A percentile compares a stretch with the other conserved stretches of the same genome.
phyloP scores from a whole-genome alignment of 2,113 vertebrate genomes.

The Psophia crepitans region DNA sequence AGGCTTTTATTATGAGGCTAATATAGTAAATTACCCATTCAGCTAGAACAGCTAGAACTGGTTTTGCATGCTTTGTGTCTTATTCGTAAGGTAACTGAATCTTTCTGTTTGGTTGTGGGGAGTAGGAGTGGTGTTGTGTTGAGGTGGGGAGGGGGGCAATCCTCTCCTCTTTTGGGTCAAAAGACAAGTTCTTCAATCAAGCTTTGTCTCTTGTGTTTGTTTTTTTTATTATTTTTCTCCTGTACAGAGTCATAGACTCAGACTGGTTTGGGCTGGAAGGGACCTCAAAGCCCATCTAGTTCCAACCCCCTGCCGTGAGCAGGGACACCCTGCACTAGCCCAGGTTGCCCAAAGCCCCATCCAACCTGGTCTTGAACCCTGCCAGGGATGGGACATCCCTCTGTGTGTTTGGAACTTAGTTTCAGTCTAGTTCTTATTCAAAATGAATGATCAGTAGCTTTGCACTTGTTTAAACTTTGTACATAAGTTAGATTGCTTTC shows the following conservation, averaged over 20 bases:
- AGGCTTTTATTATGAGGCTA: not conserved
- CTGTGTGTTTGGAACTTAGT: not conserved
- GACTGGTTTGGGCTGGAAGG: too few species aligned
- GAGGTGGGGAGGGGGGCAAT: accelerated
- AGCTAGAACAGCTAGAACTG: not conserved
- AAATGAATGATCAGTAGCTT: not conserved
- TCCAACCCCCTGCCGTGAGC: too few species aligned
- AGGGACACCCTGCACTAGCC: too few species aligned
- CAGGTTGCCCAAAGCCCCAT: too few species aligned
- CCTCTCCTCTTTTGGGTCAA: not conserved
- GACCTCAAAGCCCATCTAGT: too few species aligned
- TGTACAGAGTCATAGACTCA: not conserved
- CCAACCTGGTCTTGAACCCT: too few species aligned
- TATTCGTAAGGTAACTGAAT: not conserved
- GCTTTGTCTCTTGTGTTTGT: not conserved
- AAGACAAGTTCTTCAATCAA: not conserved
- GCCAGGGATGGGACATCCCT: too few species aligned
- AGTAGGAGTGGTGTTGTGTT: not conserved
- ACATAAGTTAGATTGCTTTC: slow-evolving; percentile 48
- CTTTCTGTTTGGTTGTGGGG: not conserved
- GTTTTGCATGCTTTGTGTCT: not conserved
- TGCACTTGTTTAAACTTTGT: slow-evolving; percentile 41
- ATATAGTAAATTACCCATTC: not conserved
- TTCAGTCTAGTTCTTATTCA: not conserved
- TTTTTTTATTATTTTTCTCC: not conserved